Percentiles rank a stretch among this genome's conserved stretches.
These are phyloP conservation scores for Ischnura elegans DNA, from an alignment of 2,888 invertebrate genomes.

Conservation along the genomic window DNA sequence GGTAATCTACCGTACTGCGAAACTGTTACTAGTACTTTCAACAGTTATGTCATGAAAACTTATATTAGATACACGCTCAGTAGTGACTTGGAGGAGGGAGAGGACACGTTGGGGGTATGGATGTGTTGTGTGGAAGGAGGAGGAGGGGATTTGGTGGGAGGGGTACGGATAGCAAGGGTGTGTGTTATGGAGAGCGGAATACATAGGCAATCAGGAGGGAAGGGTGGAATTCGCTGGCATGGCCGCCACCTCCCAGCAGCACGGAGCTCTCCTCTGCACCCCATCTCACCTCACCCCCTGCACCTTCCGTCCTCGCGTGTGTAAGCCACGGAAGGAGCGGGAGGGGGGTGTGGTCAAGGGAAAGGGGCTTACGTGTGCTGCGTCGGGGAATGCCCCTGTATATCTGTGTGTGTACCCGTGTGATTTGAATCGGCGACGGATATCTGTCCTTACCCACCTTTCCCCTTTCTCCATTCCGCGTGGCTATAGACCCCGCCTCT, in stretches of 20 bases:
- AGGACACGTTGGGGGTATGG: neutral
- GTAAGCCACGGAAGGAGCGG: neutral
- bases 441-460: constrained; percentile 63
- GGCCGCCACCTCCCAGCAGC: constrained; percentile 14
- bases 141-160: neutral
- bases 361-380: constrained; percentile 12
- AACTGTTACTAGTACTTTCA: too few relatives aligned
- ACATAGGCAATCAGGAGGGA: constrained; percentile 58
- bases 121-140: neutral
- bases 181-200: constrained; percentile 58
- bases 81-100: too few relatives aligned
- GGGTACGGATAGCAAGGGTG: neutral
- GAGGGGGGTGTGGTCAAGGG: neutral
- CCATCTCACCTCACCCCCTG: too few relatives aligned
- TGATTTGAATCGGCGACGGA: constrained; percentile 67
- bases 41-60: too few relatives aligned
- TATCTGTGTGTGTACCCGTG: constrained; percentile 58
- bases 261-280: neutral
- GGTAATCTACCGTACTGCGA: too few relatives aligned
- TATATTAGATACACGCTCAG: too few relatives aligned
- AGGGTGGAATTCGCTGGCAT: constrained; percentile 59
- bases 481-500: neutral
- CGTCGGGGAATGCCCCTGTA: constrained; percentile 1
- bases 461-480: neutral
- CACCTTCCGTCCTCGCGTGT: neutral